phyloP scores from a whole-genome alignment of 2,797 vertebrate genomes.

The Delichon dasypus region DNA sequence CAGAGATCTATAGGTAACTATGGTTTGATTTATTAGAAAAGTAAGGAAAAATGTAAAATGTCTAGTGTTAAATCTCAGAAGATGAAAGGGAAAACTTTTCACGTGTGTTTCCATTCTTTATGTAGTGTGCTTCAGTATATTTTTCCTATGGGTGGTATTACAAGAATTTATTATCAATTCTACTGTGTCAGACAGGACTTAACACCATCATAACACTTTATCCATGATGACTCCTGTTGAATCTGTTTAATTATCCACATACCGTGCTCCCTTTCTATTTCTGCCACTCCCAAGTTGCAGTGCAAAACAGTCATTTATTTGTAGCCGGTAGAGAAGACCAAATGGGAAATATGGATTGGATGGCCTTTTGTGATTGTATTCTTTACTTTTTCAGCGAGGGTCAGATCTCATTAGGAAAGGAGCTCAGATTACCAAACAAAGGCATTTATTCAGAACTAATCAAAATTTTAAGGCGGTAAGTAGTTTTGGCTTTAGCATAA shows the following conservation, averaged over 20 bases:
- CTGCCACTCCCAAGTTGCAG: background rate
- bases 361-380: background rate
- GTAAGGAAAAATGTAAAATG: background rate
- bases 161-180: background rate
- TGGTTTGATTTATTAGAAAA: background rate
- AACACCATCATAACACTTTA: background rate
- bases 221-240: background rate
- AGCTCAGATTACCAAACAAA: background rate
- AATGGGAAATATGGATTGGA: background rate
- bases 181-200: background rate
- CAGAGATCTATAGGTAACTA: background rate
- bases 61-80: background rate
- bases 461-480: background rate
- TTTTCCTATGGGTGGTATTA: background rate
- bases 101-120: background rate
- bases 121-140: background rate
- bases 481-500: background rate
- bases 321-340: background rate
- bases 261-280: background rate
- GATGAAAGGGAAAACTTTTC: background rate
- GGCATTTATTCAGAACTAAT: background rate
- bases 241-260: background rate
- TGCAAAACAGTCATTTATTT: background rate
- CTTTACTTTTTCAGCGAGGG: background rate
- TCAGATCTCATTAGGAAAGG: background rate